phyloP scores from a whole-genome alignment of 1,140 invertebrate genomes.

The Thaumatotibia leucotreta region DNA sequence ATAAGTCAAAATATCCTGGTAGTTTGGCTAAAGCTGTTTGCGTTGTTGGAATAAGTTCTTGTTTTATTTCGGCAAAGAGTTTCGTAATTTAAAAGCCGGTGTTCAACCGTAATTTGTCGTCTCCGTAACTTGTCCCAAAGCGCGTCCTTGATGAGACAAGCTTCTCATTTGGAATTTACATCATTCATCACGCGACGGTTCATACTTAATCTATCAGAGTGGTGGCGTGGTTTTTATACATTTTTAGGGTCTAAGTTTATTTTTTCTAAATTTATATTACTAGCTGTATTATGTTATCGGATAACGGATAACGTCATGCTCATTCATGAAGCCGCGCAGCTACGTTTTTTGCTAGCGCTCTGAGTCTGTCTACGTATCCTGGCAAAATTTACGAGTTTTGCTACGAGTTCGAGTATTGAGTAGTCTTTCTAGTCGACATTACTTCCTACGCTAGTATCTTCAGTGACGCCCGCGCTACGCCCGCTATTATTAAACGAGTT shows the following conservation, averaged over 20 bases:
- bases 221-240: not conserved
- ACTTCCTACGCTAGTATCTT: slow-evolving; percentile 27
- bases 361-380: slow-evolving; percentile 19
- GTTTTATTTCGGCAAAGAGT: not conserved
- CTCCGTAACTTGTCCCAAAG: not conserved
- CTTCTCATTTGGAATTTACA: not conserved
- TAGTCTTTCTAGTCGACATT: slow-evolving; percentile 21
- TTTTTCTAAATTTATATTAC: not conserved
- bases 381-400: slow-evolving; percentile 51
- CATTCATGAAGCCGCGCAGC: not conserved
- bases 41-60: not conserved
- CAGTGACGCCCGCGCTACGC: slow-evolving; percentile 64
- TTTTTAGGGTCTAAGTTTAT: not conserved
- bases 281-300: not conserved
- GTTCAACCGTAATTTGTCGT: not conserved
- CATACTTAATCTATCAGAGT: not conserved
- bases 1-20: not conserved
- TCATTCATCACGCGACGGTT: not conserved
- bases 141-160: not conserved
- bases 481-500: slow-evolving; percentile 75
- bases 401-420: slow-evolving; percentile 36
- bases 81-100: not conserved
- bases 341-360: not conserved
- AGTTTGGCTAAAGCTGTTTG: not conserved
- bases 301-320: not conserved